These are phyloP conservation scores for Drosophila santomea DNA, from an alignment of 1,140 invertebrate species.

Conservation along the genomic window DNA sequence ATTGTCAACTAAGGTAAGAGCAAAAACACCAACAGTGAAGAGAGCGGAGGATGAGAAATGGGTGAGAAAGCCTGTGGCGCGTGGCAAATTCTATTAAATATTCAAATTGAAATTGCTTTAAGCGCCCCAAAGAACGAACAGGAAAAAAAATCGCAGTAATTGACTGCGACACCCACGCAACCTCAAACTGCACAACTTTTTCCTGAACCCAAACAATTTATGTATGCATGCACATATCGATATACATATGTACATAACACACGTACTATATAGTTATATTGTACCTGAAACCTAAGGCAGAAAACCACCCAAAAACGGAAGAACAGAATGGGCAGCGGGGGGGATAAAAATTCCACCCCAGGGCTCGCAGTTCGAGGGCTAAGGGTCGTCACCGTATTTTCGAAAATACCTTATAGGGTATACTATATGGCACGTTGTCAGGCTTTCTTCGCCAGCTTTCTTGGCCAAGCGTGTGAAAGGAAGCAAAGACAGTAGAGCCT, in stretches of 20 bases:
- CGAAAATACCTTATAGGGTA: conserved; percentile 31
- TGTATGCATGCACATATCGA: neutral
- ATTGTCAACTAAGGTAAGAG: conserved; percentile 19
- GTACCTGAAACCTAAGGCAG: conserved; percentile 26
- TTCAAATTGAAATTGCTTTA: conserved; percentile 61
- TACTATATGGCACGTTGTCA: conserved; percentile 38
- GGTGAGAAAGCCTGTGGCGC: conserved; percentile 37
- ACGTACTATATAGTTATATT: neutral
- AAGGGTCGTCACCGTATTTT: conserved; percentile 49
- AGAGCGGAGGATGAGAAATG: conserved; percentile 4
- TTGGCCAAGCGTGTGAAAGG: conserved; percentile 58
- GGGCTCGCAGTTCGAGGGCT: conserved; percentile 30
- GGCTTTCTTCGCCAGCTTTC: conserved; percentile 33
- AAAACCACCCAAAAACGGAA: conserved; percentile 47
- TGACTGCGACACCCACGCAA: conserved; percentile 28
- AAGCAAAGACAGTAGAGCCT: conserved; percentile 4
- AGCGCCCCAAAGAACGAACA: conserved; percentile 17
- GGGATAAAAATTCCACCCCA: conserved; percentile 49
- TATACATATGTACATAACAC: neutral
- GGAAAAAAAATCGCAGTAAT: conserved; percentile 61
- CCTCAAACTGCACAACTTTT: conserved; percentile 22
- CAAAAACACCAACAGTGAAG: conserved; percentile 12
- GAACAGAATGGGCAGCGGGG: conserved; percentile 1
- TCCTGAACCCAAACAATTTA: conserved; percentile 8
- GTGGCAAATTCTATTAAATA: conserved; percentile 71